A percentile compares a stretch with the other conserved stretches of the same genome.
Conservation (phyloP, 2,797 vertebrate genomes). For the Tiaroga cobitis region DNA sequence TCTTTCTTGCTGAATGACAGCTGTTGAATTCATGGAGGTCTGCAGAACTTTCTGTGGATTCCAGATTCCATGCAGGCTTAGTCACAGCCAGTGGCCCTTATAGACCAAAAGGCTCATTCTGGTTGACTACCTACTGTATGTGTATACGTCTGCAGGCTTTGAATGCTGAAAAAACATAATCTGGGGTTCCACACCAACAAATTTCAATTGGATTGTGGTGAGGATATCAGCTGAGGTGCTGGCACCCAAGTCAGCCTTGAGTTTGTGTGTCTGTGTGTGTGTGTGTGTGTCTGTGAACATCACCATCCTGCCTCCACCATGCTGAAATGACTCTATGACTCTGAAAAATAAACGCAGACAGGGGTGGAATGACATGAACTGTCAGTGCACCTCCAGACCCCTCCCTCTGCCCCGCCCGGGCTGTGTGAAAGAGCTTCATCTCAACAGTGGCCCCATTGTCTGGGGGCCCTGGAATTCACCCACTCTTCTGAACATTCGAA, state of each 20-base stretch:
- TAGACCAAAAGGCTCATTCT: background rate
- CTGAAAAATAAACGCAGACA: conserved; percentile 57
- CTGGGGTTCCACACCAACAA: conserved; percentile 30
- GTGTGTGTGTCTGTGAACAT: conserved; percentile 27
- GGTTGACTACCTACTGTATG: conserved; percentile 30
- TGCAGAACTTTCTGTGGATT: conserved; percentile 9
- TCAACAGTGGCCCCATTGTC: conserved; percentile 44
- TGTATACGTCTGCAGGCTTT: background rate
- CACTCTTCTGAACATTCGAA: conserved; percentile 43
- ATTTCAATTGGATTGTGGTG: conserved; percentile 5
- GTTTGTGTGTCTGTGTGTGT: conserved; percentile 28
- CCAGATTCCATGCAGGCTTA: conserved; percentile 28
- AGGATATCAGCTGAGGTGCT: conserved; percentile 7
- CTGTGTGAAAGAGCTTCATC: conserved; percentile 17
- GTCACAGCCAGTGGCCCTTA: conserved; percentile 24
- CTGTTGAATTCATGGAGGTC: conserved; percentile 30
- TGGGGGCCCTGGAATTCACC: conserved; percentile 39
- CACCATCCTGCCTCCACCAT: conserved; percentile 31
- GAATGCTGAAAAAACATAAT: conserved; percentile 18
- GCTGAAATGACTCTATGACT: conserved; percentile 19
- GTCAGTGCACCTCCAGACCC: conserved; percentile 54
- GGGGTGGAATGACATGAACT: conserved; percentile 59
- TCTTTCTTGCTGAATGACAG: conserved; percentile 16
- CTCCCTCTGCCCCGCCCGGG: conserved; percentile 3
- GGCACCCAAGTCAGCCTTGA: background rate